A percentile compares a stretch with the other conserved stretches of the same genome.
phyloP scores from a whole-genome alignment of 2,113 vertebrate genomes.

The Diadophis punctatus region DNA sequence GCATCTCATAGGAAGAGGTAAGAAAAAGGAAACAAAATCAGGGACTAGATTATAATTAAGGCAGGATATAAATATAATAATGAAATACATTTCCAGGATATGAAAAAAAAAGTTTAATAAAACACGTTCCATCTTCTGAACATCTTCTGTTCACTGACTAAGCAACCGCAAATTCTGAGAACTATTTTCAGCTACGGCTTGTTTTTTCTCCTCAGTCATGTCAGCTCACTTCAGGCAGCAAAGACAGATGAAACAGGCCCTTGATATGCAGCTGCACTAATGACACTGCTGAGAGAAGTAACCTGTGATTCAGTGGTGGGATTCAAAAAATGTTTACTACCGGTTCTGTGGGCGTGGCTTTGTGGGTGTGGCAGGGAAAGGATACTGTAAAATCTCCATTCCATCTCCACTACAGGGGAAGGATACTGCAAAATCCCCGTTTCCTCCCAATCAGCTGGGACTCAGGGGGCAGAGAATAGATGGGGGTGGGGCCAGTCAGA shows the following conservation, averaged over 20 bases:
- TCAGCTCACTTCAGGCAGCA: not conserved
- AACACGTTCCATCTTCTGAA: not conserved
- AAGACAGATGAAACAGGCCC: not conserved
- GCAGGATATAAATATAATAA: not conserved
- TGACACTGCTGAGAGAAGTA: not conserved
- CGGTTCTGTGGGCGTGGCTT: too few relatives aligned
- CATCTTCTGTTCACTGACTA: not conserved
- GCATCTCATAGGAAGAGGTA: not conserved
- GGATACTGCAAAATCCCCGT: too few relatives aligned
- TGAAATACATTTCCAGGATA: not conserved
- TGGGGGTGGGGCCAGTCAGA: too few relatives aligned
- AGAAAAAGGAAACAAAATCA: not conserved
- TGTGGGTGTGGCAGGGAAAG: too few relatives aligned
- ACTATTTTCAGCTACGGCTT: not conserved
- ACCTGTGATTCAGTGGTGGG: too few relatives aligned
- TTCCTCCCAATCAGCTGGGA: too few relatives aligned
- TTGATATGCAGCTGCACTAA: not conserved
- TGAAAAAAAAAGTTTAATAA: not conserved
- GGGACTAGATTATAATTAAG: not conserved
- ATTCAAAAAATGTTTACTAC: too few relatives aligned
- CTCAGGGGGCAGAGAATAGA: too few relatives aligned
- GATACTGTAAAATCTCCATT: too few relatives aligned
- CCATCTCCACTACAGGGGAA: too few relatives aligned
- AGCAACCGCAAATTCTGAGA: not conserved
- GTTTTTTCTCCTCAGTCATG: not conserved